Evolutionary conservation across 2,888 invertebrate genomes (phyloP), one percentile per base, ranked within the genome.

Genomic region (Zaprionus lineosus): DNA sequence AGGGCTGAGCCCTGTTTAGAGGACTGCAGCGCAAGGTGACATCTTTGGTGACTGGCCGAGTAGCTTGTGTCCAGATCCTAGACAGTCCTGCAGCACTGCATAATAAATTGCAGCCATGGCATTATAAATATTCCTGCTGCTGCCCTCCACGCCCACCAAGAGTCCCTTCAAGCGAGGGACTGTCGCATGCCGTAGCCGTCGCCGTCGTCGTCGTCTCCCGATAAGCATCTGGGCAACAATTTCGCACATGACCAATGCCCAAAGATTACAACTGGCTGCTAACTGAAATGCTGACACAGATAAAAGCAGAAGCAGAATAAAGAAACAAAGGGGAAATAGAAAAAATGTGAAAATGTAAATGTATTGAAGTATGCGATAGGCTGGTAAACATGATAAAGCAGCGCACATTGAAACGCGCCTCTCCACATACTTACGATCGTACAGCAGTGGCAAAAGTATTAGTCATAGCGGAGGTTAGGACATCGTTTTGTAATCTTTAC

Each of bases 31-130:
- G 43, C 63, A 59, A 81, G 86, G 84, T 86, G 87, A 87, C 87
- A 86, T 84, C 78, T 74, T 75, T 79, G 76, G 74, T 74, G 85
- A 85, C 73, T 75, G 69, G 58, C 9, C 59, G 44, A 46, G 41
- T 39, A 68, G 53, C 63, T 50, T 57, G 44, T 26, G 39, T 52
- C 44, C 56, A 56, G 53, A 46, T 37, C 19, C 53, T 48, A 46
- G 69, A 46, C 68, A 62, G 62, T 47, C 56, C 68, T 60, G 71
- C 71, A 78, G 84, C 75, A 72, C 63, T 83, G 84, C 83, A 79
- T 86, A 87, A 87, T 87, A 87, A 87, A 88, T 87, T 86, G 84
- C 76, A 76, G 76, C 68, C 76, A 71, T 84, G 74, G 83, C 73
- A 74, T 73, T 85, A 88, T 86, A 88, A 88, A 88, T 84, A 87